Base-by-base conservation (phyloP, 2,888 invertebrate species). In the Plusia festucae region DNA sequence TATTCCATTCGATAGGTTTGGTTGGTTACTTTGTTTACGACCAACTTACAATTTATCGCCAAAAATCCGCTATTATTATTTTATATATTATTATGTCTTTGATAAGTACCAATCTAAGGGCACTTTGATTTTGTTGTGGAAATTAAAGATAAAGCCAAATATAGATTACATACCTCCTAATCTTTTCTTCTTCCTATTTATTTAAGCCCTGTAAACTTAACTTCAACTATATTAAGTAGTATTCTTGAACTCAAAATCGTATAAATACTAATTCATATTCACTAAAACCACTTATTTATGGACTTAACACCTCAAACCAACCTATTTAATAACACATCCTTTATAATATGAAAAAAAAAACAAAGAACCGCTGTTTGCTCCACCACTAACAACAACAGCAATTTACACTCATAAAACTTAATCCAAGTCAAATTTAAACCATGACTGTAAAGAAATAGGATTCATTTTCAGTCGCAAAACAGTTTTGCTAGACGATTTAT, bases 321-420 rank as follows among this genome's bases (percentile, higher is more conserved):
- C 68, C 65, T 67, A 68, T 66, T 66, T 79, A 73, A 78, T 64
- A 78, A 73, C 65, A 73, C 78, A 73, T 70, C 65, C 60, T 69
- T 73, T 68, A 58, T 60, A 68, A 65, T 53, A 60, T 63, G 54
- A 59, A 68, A 57, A 68, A 78, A 79, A 46, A 73, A 80, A 80
- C 74, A 69, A 67, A 74, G 63, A 54, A 60, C 71, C 74, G 68
- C 63, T 64, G 71, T 74, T 80, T 78, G 72, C 69, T 74, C 73
- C 68, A 76, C 78, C 77, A 77, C 78, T 71, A 73, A 76, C 61
- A 68, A 82, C 82, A 81, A 82, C 83, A 77, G 82, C 78, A 71
- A 68, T 55, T 60, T 49, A 53, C 40, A 61, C 27, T 18, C 30
- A 20, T 9, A 30, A 54, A 54, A 18, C 1, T 9, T 27, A 16